phyloP scores from a whole-genome alignment of 2,888 invertebrate genomes.

The Cephus spinipes region DNA sequence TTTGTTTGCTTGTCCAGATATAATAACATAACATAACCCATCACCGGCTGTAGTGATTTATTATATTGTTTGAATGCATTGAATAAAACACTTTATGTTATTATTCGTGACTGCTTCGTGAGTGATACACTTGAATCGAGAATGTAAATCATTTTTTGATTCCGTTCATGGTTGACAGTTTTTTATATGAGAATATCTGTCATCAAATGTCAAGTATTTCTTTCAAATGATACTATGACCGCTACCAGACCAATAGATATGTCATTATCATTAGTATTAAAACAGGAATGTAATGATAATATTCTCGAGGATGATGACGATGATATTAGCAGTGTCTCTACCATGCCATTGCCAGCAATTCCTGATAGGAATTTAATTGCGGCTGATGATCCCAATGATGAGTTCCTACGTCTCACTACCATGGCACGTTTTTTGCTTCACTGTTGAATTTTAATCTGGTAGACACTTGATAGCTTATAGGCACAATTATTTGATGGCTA shows the following conservation, averaged over 20 bases:
- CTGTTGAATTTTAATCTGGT: neutral
- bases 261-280: conserved; percentile 29
- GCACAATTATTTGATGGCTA: conserved; percentile 2
- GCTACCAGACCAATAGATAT: conserved; percentile 48
- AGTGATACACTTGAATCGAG: neutral
- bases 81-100: neutral
- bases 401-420: conserved; percentile 51
- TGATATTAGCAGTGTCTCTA: conserved; percentile 39
- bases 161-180: neutral
- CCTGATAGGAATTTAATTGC: conserved; percentile 38
- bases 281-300: conserved; percentile 23
- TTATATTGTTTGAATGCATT: neutral
- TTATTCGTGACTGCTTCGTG: neutral
- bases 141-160: neutral
- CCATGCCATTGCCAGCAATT: conserved; percentile 46
- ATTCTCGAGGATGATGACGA: conserved; percentile 29
- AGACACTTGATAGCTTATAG: neutral
- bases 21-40: neutral
- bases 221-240: conserved; percentile 28
- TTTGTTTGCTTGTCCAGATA: neutral
- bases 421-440: conserved; percentile 41
- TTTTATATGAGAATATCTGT: neutral
- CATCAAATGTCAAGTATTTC: neutral
- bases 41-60: neutral
- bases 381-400: conserved; percentile 37